Conservation (phyloP, 2,797 vertebrate genomes). For the Ctenopoma kingsleyae region DNA sequence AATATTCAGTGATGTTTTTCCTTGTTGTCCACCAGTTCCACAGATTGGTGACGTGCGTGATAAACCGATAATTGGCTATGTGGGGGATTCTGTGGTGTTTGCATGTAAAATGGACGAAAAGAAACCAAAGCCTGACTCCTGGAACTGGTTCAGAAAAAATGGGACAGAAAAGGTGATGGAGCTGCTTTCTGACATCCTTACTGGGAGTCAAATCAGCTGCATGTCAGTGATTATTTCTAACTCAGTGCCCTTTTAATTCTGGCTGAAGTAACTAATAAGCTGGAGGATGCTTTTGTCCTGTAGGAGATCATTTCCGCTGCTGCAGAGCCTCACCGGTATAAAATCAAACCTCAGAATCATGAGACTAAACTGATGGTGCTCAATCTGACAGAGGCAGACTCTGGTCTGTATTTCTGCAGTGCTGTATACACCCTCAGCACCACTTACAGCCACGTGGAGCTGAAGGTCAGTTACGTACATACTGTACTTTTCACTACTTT, state of each 20-base stretch:
- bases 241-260: not conserved
- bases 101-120: conserved; percentile 79
- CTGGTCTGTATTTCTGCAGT: conserved; percentile 84
- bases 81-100: conserved; percentile 84
- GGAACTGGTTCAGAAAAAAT: conserved; percentile 89
- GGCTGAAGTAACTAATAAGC: not conserved
- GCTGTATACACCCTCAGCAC: conserved; percentile 82
- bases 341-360: conserved; percentile 33
- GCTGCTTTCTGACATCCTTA: not conserved
- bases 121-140: conserved; percentile 72
- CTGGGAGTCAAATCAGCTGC: not conserved
- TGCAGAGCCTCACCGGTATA: conserved; percentile 76
- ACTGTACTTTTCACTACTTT: not conserved
- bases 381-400: conserved; percentile 81
- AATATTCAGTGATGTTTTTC: not conserved
- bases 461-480: conserved; percentile 84
- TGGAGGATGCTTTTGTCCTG: not conserved
- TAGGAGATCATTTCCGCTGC: conserved; percentile 77
- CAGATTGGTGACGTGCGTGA: conserved; percentile 77
- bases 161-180: conserved; percentile 84
- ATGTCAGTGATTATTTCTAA: not conserved
- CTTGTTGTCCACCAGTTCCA: conserved; percentile 81
- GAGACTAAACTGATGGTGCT: conserved; percentile 80
- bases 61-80: conserved; percentile 86
- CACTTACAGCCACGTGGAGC: conserved; percentile 58